Evolutionary conservation across 2,113 vertebrate genomes (phyloP).

Genomic region (Brachypteracias leptosomus): DNA sequence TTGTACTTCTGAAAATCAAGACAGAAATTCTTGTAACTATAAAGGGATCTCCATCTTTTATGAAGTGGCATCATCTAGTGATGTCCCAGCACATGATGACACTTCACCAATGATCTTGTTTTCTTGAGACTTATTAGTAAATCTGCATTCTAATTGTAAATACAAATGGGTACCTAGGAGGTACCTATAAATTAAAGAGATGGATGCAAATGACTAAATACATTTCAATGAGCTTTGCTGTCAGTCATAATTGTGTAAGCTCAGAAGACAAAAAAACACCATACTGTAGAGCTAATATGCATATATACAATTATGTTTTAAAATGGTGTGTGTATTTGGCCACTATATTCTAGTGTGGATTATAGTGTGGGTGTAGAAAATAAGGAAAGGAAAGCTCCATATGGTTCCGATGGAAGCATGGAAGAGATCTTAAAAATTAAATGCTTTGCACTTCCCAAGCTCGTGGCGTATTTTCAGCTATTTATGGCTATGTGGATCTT

Average conservation of each 20-base stretch:
- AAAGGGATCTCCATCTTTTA: background rate
- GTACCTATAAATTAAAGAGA: background rate
- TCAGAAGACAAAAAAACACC: background rate
- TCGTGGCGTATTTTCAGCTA: background rate
- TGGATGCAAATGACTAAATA: background rate
- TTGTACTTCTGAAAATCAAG: background rate
- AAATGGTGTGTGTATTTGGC: background rate
- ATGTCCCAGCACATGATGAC: background rate
- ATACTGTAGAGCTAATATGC: background rate
- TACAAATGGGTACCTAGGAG: background rate
- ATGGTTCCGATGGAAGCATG: background rate
- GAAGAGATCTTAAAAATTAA: background rate
- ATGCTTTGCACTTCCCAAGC: conserved; percentile 3
- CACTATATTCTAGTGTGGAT: background rate
- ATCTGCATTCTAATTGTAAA: background rate
- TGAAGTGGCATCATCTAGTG: background rate
- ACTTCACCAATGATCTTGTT: background rate
- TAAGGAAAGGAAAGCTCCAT: conserved; percentile 1
- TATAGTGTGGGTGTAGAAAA: background rate
- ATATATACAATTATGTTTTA: background rate
- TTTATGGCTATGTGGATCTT: background rate
- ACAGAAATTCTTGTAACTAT: background rate
- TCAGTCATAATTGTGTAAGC: background rate
- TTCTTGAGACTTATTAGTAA: background rate
- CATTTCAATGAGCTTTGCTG: conserved; percentile 24